These are phyloP conservation scores for Cryptomyrus ogoouensis DNA, from an alignment of 2,113 vertebrate species.

Conservation along the genomic window DNA sequence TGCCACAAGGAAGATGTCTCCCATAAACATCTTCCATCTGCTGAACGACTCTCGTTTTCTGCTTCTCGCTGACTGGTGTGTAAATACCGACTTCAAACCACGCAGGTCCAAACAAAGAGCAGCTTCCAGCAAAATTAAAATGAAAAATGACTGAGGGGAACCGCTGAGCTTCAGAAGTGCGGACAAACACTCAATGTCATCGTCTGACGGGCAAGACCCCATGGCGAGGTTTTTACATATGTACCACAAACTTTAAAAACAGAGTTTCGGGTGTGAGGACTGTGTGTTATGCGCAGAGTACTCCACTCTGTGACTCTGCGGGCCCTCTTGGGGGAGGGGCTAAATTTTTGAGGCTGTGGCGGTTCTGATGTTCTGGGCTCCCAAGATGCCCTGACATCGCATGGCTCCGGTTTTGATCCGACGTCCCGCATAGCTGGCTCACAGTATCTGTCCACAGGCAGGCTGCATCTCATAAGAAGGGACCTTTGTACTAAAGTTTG, in stretches of 20 bases:
- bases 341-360: not conserved
- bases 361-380: not conserved
- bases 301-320: not conserved
- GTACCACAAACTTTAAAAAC: not conserved
- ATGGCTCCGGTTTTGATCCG: not conserved
- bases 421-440: not conserved
- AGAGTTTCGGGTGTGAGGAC: not conserved
- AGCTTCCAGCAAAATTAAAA: constrained; percentile 15
- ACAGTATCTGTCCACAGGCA: not conserved
- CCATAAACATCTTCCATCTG: not conserved
- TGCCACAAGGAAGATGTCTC: not conserved
- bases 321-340: not conserved
- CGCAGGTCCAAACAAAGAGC: constrained; percentile 16
- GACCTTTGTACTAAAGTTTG: not conserved
- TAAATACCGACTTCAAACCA: not conserved
- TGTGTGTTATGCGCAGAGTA: not conserved
- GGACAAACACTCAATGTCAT: constrained; percentile 23
- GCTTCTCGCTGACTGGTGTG: not conserved
- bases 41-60: not conserved
- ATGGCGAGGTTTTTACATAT: not conserved
- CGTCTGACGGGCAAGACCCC: constrained; percentile 1
- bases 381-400: not conserved
- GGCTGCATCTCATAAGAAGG: not conserved
- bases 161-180: constrained; percentile 21
- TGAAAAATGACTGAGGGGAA: constrained; percentile 21